Percentiles rank a stretch among this genome's conserved stretches.
phyloP scores from a whole-genome alignment of 1,140 invertebrate genomes.

The Tetragonula clypearis region DNA sequence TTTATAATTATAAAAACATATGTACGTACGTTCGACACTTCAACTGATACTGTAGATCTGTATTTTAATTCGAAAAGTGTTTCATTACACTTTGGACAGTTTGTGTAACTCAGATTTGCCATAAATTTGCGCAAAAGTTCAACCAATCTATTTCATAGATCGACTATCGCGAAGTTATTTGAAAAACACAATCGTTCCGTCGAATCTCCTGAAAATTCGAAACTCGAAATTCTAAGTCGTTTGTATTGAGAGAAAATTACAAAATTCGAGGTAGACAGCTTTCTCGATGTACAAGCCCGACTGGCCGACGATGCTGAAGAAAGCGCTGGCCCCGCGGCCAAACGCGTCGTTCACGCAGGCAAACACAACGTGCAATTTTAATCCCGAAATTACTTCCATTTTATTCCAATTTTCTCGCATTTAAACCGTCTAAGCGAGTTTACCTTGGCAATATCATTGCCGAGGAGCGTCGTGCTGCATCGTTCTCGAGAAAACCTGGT shows the following conservation, averaged over 20 bases:
- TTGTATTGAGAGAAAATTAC: background rate
- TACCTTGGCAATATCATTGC: slow-evolving; percentile 78
- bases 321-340: background rate
- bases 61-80: too few relatives aligned
- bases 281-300: background rate
- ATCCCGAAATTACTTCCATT: slow-evolving; percentile 77
- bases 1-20: background rate
- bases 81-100: too few relatives aligned
- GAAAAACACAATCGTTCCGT: too few relatives aligned
- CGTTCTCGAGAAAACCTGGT: background rate
- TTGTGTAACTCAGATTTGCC: too few relatives aligned
- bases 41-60: background rate
- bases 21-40: background rate
- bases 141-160: too few relatives aligned
- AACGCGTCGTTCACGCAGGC: slow-evolving; percentile 22
- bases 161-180: too few relatives aligned
- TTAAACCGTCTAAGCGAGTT: slow-evolving; percentile 79
- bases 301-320: background rate
- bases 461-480: slow-evolving; percentile 54
- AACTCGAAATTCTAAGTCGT: background rate
- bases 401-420: slow-evolving; percentile 76
- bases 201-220: too few relatives aligned
- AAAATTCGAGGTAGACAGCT: background rate
- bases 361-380: slow-evolving; percentile 72
- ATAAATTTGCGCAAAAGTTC: too few relatives aligned